Conservation (phyloP, 1,140 invertebrate species). For the Philopotamus ludificatus region DNA sequence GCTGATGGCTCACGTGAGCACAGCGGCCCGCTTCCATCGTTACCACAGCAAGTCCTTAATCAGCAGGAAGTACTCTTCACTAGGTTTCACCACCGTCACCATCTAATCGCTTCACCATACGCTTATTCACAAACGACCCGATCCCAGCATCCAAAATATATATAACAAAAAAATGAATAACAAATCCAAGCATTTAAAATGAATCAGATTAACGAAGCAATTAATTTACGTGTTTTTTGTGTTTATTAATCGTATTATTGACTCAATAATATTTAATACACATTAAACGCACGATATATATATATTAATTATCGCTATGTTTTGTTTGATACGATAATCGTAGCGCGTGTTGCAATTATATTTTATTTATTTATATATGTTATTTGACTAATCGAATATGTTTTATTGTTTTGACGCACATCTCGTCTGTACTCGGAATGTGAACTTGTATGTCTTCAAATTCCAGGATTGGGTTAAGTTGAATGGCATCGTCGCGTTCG, state of each 20-base stretch:
- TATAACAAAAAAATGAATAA: neutral
- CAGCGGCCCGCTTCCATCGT: slow-evolving; percentile 59
- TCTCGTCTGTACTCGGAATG: neutral
- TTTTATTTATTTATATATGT: neutral
- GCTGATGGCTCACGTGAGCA: slow-evolving; percentile 57
- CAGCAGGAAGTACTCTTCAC: slow-evolving; percentile 61
- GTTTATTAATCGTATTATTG: neutral
- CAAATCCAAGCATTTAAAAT: neutral
- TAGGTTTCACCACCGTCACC: slow-evolving; percentile 53
- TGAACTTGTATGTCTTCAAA: slow-evolving; percentile 29
- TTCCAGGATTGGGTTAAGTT: slow-evolving; percentile 43
- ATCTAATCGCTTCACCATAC: slow-evolving; percentile 49
- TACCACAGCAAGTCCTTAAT: slow-evolving; percentile 62
- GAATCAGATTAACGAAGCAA: neutral
- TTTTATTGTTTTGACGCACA: neutral
- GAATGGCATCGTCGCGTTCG: slow-evolving; percentile 2
- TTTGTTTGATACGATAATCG: too few species aligned
- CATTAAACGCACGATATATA: too few species aligned
- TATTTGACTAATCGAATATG: neutral
- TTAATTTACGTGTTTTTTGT: neutral
- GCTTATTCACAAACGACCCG: neutral
- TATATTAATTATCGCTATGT: too few species aligned
- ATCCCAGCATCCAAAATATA: neutral
- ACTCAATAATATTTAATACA: neutral
- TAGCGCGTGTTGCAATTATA: too few species aligned